A percentile compares a stretch with the other conserved stretches of the same genome.
phyloP scores from a whole-genome alignment of 2,797 vertebrate genomes.

The Enteromius afrohamiltoni region DNA sequence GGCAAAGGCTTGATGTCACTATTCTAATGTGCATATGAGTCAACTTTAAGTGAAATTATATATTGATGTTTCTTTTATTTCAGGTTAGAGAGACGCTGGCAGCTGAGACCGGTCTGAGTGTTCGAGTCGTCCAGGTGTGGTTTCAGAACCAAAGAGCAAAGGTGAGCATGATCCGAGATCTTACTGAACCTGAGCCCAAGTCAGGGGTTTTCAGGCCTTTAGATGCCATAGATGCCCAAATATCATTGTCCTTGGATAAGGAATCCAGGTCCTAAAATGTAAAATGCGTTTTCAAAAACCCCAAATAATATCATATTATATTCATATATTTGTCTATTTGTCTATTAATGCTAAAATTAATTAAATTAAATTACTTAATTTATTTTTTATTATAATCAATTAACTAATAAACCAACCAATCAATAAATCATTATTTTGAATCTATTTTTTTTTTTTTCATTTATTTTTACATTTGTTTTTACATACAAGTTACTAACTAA shows the following conservation, averaged over 20 bases:
- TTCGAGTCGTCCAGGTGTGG: conserved; percentile 95
- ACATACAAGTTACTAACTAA: not conserved
- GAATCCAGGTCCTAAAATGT: not conserved
- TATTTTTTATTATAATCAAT: not conserved
- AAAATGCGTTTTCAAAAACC: not conserved
- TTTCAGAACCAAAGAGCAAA: conserved; percentile 98
- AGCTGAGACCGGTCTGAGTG: conserved; percentile 92
- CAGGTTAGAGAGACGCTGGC: conserved; percentile 94
- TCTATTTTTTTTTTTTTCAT: not conserved
- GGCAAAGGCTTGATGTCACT: not conserved
- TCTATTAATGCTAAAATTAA: not conserved
- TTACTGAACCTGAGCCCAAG: not conserved
- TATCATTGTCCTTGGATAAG: too few relatives aligned
- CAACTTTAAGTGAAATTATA: not conserved
- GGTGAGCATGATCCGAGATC: conserved; percentile 69
- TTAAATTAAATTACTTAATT: too few relatives aligned
- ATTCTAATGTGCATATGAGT: not conserved
- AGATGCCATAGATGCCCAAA: not conserved
- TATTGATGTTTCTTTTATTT: not conserved
- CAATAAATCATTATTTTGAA: not conserved
- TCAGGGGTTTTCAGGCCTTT: not conserved
- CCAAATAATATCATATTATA: not conserved
- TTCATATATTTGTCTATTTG: too few relatives aligned
- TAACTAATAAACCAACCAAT: not conserved
- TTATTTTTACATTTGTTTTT: not conserved